phyloP scores from a whole-genome alignment of 2,797 vertebrate genomes.

The Micromesistius poutassou region DNA sequence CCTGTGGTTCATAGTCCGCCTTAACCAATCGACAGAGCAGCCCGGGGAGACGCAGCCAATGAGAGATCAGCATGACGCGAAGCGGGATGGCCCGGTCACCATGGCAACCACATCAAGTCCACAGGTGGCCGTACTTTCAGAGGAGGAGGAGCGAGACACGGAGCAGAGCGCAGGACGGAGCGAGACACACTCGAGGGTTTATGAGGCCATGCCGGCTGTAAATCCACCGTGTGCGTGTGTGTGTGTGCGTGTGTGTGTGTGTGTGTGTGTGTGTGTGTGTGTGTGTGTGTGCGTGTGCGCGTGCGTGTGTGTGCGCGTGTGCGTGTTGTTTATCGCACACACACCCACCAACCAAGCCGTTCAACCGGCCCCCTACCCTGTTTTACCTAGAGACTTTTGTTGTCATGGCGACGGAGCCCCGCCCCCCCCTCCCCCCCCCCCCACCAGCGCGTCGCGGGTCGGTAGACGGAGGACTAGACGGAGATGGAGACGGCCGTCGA shows the following conservation, averaged over 20 bases:
- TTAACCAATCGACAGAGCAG: conserved; percentile 14
- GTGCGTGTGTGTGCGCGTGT: background rate
- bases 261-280: background rate
- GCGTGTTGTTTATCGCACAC: conserved; percentile 12
- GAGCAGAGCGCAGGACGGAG: conserved; percentile 1
- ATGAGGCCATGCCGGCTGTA: conserved; percentile 12
- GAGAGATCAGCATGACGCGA: conserved; percentile 8
- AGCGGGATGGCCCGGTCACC: conserved; percentile 27
- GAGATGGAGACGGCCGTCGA: no score
- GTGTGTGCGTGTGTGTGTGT: background rate
- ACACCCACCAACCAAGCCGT: background rate
- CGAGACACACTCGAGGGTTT: conserved; percentile 26
- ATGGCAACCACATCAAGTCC: conserved; percentile 43
- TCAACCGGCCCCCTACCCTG: no score
- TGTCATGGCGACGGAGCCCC: no score
- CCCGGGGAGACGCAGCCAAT: conserved; percentile 18
- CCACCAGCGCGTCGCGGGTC: no score
- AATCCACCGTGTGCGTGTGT: background rate
- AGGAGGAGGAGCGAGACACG: background rate
- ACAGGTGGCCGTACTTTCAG: conserved; percentile 37
- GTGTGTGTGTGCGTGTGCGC: background rate
- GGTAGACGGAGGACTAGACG: no score
- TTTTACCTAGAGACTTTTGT: no score
- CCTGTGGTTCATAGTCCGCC: conserved; percentile 10
- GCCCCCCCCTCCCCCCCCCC: no score